A percentile compares a stretch with the other conserved stretches of the same genome.
Conservation (phyloP, 2,888 invertebrate genomes). For the Thera britannica region DNA sequence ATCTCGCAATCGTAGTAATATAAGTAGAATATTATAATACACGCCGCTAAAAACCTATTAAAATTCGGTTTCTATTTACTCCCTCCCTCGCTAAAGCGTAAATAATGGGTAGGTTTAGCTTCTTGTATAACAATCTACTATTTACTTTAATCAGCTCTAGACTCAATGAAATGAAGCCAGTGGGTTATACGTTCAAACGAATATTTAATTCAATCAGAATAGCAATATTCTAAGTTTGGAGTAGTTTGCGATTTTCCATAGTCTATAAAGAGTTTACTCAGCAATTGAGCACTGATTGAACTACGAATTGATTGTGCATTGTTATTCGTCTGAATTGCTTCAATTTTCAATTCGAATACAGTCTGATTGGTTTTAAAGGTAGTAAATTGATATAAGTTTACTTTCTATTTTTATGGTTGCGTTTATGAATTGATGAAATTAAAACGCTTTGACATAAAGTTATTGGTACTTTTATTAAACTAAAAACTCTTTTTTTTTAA, state of each 20-base stretch:
- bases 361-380: constrained; percentile 17
- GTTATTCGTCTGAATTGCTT: constrained; percentile 43
- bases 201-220: constrained; percentile 19
- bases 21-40: no score
- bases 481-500: no score
- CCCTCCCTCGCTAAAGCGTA: no score
- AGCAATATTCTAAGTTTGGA: constrained; percentile 41
- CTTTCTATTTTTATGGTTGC: constrained; percentile 15
- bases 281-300: constrained; percentile 46
- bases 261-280: constrained; percentile 56
- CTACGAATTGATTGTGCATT: constrained; percentile 42
- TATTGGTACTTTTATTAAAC: no score
- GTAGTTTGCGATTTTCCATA: constrained; percentile 63
- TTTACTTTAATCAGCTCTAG: no score
- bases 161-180: no score
- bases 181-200: neutral
- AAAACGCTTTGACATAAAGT: no score
- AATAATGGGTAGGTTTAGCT: no score
- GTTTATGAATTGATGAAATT: neutral
- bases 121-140: no score
- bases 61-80: no score
- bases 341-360: constrained; percentile 26
- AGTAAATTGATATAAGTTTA: constrained; percentile 18
- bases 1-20: no score
- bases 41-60: no score